Evolutionary conservation across 2,888 invertebrate species (phyloP), one percentile per base, ranked within the genome.

Genomic region (Drosophila subquinaria): DNA sequence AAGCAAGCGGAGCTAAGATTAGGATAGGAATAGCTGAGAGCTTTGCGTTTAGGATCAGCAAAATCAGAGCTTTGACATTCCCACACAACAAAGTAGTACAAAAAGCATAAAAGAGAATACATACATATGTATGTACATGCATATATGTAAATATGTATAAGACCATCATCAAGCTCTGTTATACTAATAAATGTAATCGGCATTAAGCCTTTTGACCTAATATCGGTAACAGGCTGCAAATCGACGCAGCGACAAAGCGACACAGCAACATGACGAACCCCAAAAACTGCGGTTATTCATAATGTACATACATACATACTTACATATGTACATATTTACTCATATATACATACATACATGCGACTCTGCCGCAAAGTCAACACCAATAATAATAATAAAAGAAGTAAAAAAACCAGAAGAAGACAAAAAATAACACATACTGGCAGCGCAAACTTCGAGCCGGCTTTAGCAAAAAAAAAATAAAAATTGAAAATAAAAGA

Each of bases 381-480:
- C 61, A 73, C 48, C 59, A 69, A 66, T 38, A 74, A 79, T 35
- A 48, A 63, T 57, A 64, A 64, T 50, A 62, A 68, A 15, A 62
- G 48, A 61, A 23, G 42, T 35, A 47, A 48, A 33, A 48, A 55
- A 55, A 40, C 38, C 45, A 48, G 33, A 45, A 13, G 68, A 53
- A 50, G 36, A 36, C 6, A 38, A 61, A 56, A 62, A 72, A 69
- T 48, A 72, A 60, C 62, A 83, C 47, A 70, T 33, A 66, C 51
- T 55, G 51, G 43, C 69, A 70, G 45, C 50, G 72, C 61, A 73
- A 85, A 73, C 82, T 80, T 69, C 50, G 69, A 82, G 82, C 82
- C 81, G 86, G 83, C 83, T 81, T 73, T 59, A 68, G 64, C 79
- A 59, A 67, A 73, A 69, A 70, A 70, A 53, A 43, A 69, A 65